Evolutionary conservation across 1,140 invertebrate genomes (phyloP), one percentile per base, ranked within the genome.

Genomic region (Drosophila bocki): DNA sequence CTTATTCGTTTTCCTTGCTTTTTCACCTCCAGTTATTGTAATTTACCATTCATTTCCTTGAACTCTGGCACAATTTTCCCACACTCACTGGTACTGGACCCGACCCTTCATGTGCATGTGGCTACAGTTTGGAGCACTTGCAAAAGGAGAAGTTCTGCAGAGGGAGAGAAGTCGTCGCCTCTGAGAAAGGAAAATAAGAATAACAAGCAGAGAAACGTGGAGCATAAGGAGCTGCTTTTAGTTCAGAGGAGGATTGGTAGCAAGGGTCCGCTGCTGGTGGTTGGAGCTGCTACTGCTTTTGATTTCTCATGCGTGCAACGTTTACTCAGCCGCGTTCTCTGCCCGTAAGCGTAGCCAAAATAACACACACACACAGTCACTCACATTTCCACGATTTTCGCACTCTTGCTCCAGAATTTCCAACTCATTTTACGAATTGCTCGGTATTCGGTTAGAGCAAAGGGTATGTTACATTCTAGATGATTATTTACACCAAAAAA

Each of bases 301-400:
- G 85, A 88, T 90, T 88, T 79, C 70, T 88, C 85, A 88, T 85
- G 81, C 85, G 78, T 88, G 75, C 75, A 56, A 59, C 70, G 67
- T 85, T 85, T 90, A 81, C 81, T 75, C 84, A 87, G 84, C 72
- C 80, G 64, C 59, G 19, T 59, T 64, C 32, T 42, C 41, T 70
- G 39, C 60, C 53, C 70, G 48, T 59, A 39, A 64, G 80, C 74
- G n/a, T 77, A 63, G 62, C 62, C 79, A 62, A 86, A 86, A 87
- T 87, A 65, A 62, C 50, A 51, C 59, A 62, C 42, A 29, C 39
- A 58, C 47, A 59, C 37, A 39, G 26, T 29, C 26, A 29, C 15
- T 17, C 48, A 51, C 44, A 48, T 19, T 33, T 8, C 42, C 44
- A 35, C 35, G 26, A 42, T 45, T 45, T 57, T 57, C 33, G 45